Evolutionary conservation across 2,888 invertebrate genomes (phyloP), one percentile per base, ranked within the genome.

Genomic region (Leptinotarsa haldemani): DNA sequence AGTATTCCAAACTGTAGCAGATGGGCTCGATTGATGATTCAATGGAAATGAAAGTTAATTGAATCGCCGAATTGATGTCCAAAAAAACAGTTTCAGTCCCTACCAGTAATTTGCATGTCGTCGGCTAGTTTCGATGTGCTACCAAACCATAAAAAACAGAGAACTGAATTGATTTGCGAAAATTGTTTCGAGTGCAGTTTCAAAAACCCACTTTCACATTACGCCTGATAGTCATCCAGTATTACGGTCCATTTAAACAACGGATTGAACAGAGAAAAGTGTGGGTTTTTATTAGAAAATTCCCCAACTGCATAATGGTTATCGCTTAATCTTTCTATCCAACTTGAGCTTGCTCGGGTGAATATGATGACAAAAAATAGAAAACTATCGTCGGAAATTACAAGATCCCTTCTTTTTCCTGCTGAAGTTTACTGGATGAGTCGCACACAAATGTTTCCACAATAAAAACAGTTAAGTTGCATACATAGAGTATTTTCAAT

Each of bases 141-240:
- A 25, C n/a, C n/a, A 50, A 48, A 50, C 22, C 65, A 50, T 30
- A 66, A 66, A 66, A 30, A 66, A 56, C 16, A 66, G 50, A 50
- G n/a, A 15, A 65, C 48, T 15, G 7, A 66, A 50, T 30, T 50
- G 48, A 66, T 66, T 25, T 66, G 16, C 25, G 15, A 50, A n/a
- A 65, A 66, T 66, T 22, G 52, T 66, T 30, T 22, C 22, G 22
- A 30, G 15, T 16, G 22, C 65, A 65, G 65, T 65, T 40, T 18
- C 47, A 18, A 13, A 18, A 13, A 46, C 7, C 47, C 13, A 46
- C 18, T 7, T 66, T 25, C 18, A 40, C 18, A 56, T 56, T 56
- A 56, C 20, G 4, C 4, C 13, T 18, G 18, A 18, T 20, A 18
- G 16, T 4, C 56, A 12, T 56, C 56, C 20, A 56, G 56, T 18